Evolutionary conservation across 2,888 invertebrate genomes (phyloP).

Genomic region (Silvanus unidentatus): DNA sequence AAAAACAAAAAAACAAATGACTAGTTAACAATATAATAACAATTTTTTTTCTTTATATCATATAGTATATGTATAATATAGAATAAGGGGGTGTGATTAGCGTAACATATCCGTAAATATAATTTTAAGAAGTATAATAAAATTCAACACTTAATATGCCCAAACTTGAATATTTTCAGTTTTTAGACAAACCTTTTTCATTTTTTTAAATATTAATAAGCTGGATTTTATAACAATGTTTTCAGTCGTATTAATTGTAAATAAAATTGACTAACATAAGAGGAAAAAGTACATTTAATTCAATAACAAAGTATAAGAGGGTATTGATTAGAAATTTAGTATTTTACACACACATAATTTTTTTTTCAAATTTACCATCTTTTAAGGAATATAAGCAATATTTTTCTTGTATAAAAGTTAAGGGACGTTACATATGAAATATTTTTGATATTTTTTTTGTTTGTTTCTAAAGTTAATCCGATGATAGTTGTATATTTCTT

Average conservation of each 20-base stretch:
- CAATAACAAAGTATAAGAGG: too few species aligned
- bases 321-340: too few species aligned
- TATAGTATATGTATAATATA: too few species aligned
- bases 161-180: slow-evolving; percentile 34
- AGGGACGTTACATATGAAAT: slow-evolving; percentile 44
- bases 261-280: too few species aligned
- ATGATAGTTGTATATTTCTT: slow-evolving; percentile 33
- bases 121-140: slow-evolving; percentile 27
- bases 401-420: slow-evolving; percentile 42
- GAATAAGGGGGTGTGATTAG: slow-evolving; percentile 28
- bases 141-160: slow-evolving; percentile 23
- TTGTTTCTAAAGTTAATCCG: slow-evolving; percentile 34
- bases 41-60: too few species aligned
- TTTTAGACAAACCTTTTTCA: too few species aligned
- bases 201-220: too few species aligned
- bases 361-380: too few species aligned
- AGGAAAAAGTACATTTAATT: too few species aligned
- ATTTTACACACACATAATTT: too few species aligned
- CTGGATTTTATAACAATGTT: too few species aligned
- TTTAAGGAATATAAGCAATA: background rate
- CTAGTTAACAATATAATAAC: slow-evolving; percentile 26
- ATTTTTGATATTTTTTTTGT: slow-evolving; percentile 33
- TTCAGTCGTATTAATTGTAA: too few species aligned
- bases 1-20: slow-evolving; percentile 21
- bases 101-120: slow-evolving; percentile 37